A percentile compares a stretch with the other conserved stretches of the same genome.
Conservation (phyloP, 53 echinoderm and acorn worm genomes). For the Paelopatides confundens region DNA sequence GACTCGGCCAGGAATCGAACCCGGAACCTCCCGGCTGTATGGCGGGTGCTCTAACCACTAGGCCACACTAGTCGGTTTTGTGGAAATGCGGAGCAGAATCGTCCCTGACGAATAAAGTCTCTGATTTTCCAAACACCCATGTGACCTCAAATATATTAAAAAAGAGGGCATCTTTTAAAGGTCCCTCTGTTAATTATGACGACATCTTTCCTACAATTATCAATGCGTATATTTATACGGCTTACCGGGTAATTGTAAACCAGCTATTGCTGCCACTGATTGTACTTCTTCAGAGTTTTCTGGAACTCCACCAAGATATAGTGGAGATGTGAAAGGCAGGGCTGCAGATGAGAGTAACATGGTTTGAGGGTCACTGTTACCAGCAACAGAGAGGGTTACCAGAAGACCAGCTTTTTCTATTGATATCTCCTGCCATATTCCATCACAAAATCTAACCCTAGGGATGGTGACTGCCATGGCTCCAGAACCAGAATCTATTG, state of each 20-base stretch:
- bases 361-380: constrained; percentile 34
- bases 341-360: constrained; percentile 33
- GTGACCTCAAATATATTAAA: too few relatives aligned
- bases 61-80: too few relatives aligned
- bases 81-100: too few relatives aligned
- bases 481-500: constrained; percentile 58
- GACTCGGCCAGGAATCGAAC: too few relatives aligned
- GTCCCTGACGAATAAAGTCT: too few relatives aligned
- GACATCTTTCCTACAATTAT: too few relatives aligned
- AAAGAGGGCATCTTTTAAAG: too few relatives aligned
- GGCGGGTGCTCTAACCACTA: too few relatives aligned
- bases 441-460: constrained; percentile 74
- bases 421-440: constrained; percentile 77
- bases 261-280: neutral
- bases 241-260: neutral
- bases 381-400: constrained; percentile 60
- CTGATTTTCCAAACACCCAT: too few relatives aligned
- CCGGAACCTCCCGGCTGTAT: too few relatives aligned
- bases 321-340: constrained; percentile 58
- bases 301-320: constrained; percentile 82
- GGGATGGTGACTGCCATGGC: constrained; percentile 44
- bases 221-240: too few relatives aligned
- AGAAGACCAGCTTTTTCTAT: constrained; percentile 47
- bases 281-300: constrained; percentile 68
- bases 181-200: too few relatives aligned